These are phyloP conservation scores for Xenopus borealis DNA, from an alignment of 2,113 vertebrate species.

Conservation along the genomic window DNA sequence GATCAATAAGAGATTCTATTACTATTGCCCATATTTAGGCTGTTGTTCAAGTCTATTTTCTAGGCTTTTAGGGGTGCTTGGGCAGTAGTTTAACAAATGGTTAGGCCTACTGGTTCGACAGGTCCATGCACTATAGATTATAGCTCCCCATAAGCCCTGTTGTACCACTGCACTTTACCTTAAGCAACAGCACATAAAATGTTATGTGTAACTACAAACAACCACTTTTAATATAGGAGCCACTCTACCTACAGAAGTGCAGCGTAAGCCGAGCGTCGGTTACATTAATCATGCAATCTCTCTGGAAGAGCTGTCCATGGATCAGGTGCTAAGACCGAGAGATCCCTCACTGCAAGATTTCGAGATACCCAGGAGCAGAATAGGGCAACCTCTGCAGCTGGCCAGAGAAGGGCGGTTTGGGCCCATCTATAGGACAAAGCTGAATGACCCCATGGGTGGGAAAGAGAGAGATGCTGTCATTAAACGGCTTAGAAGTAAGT, in stretches of 20 bases:
- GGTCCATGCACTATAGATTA: too few relatives aligned
- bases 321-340: constrained; percentile 50
- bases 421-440: constrained; percentile 52
- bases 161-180: too few relatives aligned
- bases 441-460: constrained; percentile 22
- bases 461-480: constrained; percentile 6
- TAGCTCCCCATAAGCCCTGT: too few relatives aligned
- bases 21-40: too few relatives aligned
- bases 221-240: too few relatives aligned
- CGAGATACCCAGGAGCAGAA: constrained; percentile 60
- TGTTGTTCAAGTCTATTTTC: too few relatives aligned
- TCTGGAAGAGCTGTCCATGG: constrained; percentile 55
- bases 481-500: constrained; percentile 30
- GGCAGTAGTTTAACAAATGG: too few relatives aligned
- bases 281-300: constrained; percentile 35
- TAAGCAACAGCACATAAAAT: too few relatives aligned
- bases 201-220: too few relatives aligned
- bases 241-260: not conserved
- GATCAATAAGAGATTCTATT: too few relatives aligned
- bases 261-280: not conserved
- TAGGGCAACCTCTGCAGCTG: constrained; percentile 53
- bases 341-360: constrained; percentile 52
- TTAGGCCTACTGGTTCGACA: too few relatives aligned
- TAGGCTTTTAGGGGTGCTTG: too few relatives aligned
- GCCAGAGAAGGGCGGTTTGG: constrained; percentile 50